Evolutionary conservation across 2,797 vertebrate genomes (phyloP), one percentile per base, ranked within the genome.

Genomic region (Lepus townsendii): DNA sequence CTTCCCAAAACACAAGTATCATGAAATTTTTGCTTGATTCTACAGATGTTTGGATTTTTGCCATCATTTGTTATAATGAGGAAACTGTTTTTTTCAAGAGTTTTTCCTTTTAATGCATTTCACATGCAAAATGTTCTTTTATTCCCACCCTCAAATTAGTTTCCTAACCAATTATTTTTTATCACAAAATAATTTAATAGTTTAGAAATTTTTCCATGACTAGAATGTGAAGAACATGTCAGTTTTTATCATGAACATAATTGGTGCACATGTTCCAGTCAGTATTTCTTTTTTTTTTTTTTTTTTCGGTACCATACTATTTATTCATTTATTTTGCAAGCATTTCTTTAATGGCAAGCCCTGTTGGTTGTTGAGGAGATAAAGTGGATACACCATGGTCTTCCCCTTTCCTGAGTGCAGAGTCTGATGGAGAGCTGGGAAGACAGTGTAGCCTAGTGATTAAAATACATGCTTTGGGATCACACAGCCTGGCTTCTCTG

Each of bases 171-270:
- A 68, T 83, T 87, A 76, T n/a, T 85, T 78, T 90, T 87, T 47
- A 91, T 73, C 60, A 66, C 35, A 80, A 92, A 92, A n/a, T 24
- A 82, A 93, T 79, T 92, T 77, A 82, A 89, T 35, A 66, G 69
- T 42, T 84, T 83, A 91, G 73, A 90, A 66, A 83, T 83, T 50
- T 90, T 27, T 42, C 16, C 19, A 6, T 90, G 35, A 83, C n/a
- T 60, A 42, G 95, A 90, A 88, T 60, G 14, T 83, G 85, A 80
- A 91, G 71, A 88, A 65, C 83, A 27, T 69, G 17, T 63, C 52
- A 60, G 75, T 27, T 82, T 94, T 89, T 71, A 86, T 91, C 57
- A 62, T 72, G 50, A 94, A 57, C 26, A n/a, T 83, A 63, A 54
- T 92, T 13, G 6, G 62, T 71, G 62, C 47, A 60, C 22, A 76